Percentiles rank a stretch among this genome's conserved stretches.
Conservation (phyloP, 2,113 vertebrate species). For the Cynocephalus volans region DNA sequence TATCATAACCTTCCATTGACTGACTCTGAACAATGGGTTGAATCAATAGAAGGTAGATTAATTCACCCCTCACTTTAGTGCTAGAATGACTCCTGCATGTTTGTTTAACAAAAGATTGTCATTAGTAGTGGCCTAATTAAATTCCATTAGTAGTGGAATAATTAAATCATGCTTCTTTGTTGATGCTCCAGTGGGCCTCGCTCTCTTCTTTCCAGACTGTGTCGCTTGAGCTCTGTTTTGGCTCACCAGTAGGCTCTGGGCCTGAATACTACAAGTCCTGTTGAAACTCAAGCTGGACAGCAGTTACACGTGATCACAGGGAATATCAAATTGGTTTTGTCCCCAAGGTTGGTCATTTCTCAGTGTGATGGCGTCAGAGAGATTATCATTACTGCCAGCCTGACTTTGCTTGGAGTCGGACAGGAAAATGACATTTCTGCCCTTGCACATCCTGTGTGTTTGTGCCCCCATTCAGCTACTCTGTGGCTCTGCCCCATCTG, state of each 20-base stretch:
- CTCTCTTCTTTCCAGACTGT: neutral
- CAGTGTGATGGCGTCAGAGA: neutral
- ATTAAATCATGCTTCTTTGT: neutral
- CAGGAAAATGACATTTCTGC: neutral
- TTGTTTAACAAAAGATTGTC: neutral
- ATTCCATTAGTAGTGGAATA: neutral
- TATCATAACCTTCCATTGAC: neutral
- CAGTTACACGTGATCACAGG: neutral
- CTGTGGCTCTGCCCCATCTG: neutral
- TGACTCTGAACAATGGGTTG: neutral
- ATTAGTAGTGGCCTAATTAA: neutral
- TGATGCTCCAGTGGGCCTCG: neutral
- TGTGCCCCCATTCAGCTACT: neutral
- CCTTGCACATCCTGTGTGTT: neutral
- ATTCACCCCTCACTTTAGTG: neutral
- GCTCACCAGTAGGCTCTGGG: neutral
- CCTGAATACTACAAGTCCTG: neutral
- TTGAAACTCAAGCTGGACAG: neutral
- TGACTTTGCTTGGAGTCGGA: neutral
- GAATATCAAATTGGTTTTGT: neutral
- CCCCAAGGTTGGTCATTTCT: neutral
- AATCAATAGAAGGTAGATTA: no score
- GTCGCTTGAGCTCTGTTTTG: neutral
- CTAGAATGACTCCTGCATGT: neutral
- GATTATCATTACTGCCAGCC: neutral